phyloP scores from a whole-genome alignment of 2,888 invertebrate genomes.

The Chloromyia formosa region DNA sequence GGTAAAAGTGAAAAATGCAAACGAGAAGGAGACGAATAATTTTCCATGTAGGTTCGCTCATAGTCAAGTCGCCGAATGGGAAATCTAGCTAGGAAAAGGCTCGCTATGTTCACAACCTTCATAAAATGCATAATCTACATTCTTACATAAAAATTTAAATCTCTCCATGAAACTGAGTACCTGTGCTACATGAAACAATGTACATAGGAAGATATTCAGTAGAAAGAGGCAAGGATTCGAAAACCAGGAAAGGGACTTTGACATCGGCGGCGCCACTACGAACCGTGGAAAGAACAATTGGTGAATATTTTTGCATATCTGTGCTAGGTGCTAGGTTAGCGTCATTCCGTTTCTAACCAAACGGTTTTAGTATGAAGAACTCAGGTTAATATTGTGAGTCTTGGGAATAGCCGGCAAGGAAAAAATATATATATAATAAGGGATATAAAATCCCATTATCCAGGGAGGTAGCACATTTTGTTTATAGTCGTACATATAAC shows the following conservation, averaged over 20 bases:
- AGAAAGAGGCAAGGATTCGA: not conserved
- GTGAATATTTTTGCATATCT: slow-evolving; percentile 18
- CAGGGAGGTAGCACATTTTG: not conserved
- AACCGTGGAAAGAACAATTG: slow-evolving; percentile 4
- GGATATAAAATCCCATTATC: not conserved
- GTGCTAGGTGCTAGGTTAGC: not conserved
- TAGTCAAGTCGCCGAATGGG: not conserved
- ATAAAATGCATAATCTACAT: slow-evolving; percentile 25
- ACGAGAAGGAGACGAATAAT: slow-evolving; percentile 7
- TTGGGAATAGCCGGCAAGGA: too few species aligned
- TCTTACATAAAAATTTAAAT: slow-evolving; percentile 14
- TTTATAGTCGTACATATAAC: too few species aligned
- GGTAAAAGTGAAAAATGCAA: not conserved
- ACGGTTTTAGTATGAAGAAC: not conserved
- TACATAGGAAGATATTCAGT: not conserved
- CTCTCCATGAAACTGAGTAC: not conserved
- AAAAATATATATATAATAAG: too few species aligned
- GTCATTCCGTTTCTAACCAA: not conserved
- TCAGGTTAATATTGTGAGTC: not conserved
- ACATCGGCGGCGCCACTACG: not conserved
- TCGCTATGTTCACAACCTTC: not conserved
- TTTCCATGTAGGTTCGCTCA: not conserved
- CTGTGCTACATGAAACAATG: not conserved
- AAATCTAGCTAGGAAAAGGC: not conserved
- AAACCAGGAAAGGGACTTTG: slow-evolving; percentile 2